phyloP scores from a whole-genome alignment of 2,113 vertebrate species.

The Istiophorus platypterus region DNA sequence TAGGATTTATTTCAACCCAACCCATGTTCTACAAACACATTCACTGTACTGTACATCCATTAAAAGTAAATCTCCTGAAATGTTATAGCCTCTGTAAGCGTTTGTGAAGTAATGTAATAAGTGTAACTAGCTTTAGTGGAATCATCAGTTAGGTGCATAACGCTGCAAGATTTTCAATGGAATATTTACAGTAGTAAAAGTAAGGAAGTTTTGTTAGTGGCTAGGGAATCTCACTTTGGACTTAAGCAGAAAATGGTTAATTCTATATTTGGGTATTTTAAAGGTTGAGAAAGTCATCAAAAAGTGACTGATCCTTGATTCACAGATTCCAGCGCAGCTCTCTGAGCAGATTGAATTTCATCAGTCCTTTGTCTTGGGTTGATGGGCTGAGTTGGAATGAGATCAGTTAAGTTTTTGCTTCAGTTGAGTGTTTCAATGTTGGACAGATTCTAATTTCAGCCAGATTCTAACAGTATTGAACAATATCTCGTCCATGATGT shows the following conservation, averaged over 20 bases:
- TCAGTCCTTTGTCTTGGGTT: background rate
- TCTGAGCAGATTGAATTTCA: constrained; percentile 3
- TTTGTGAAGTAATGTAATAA: constrained; percentile 22
- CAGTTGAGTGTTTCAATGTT: background rate
- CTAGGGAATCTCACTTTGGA: background rate
- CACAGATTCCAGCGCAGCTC: background rate
- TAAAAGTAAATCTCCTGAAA: background rate
- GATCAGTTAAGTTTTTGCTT: too few species aligned
- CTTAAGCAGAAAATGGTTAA: too few species aligned
- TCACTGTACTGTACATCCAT: background rate
- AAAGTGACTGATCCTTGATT: background rate
- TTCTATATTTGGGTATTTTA: background rate
- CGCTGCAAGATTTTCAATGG: background rate
- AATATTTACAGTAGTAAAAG: background rate
- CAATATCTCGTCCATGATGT: background rate
- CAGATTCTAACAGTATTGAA: background rate
- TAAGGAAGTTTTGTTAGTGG: background rate
- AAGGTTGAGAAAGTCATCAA: background rate
- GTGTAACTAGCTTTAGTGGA: constrained; percentile 7
- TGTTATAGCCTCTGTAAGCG: background rate
- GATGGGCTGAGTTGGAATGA: constrained; percentile 6
- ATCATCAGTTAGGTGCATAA: constrained; percentile 21
- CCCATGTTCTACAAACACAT: background rate
- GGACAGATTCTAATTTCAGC: background rate
- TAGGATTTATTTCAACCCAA: background rate